phyloP scores from a whole-genome alignment of 2,888 invertebrate species.

The Clanis bilineata region DNA sequence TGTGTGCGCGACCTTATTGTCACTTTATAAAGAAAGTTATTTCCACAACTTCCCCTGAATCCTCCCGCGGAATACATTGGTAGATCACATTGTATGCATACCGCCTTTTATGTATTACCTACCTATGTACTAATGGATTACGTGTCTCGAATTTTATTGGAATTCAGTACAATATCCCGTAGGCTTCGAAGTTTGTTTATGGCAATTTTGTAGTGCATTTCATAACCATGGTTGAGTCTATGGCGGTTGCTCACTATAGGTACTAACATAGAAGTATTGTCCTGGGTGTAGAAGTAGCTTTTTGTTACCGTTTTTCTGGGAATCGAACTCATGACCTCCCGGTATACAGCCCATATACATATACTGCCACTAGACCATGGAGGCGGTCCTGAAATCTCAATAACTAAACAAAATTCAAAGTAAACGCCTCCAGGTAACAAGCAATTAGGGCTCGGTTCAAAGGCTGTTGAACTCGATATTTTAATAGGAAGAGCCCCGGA shows the following conservation, averaged over 20 bases:
- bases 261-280: too few species aligned
- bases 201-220: too few species aligned
- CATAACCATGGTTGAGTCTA: too few species aligned
- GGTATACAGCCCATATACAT: too few species aligned
- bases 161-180: not conserved
- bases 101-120: slow-evolving; percentile 32
- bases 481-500: not conserved
- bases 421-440: not conserved
- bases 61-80: not conserved
- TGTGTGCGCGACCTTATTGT: not conserved
- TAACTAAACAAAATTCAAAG: not conserved
- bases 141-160: slow-evolving; percentile 41
- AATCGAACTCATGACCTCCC: too few species aligned
- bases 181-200: not conserved
- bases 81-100: slow-evolving; percentile 31
- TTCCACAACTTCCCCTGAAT: not conserved
- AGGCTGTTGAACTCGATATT: not conserved
- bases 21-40: not conserved
- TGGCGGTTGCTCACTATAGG: too few species aligned
- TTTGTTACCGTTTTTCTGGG: too few species aligned
- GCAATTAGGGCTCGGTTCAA: not conserved
- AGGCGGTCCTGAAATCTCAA: not conserved
- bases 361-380: too few species aligned
- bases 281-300: too few species aligned
- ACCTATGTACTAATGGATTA: slow-evolving; percentile 49